Evolutionary conservation across 2,113 vertebrate genomes (phyloP).

Genomic region (Callionymus lyra): DNA sequence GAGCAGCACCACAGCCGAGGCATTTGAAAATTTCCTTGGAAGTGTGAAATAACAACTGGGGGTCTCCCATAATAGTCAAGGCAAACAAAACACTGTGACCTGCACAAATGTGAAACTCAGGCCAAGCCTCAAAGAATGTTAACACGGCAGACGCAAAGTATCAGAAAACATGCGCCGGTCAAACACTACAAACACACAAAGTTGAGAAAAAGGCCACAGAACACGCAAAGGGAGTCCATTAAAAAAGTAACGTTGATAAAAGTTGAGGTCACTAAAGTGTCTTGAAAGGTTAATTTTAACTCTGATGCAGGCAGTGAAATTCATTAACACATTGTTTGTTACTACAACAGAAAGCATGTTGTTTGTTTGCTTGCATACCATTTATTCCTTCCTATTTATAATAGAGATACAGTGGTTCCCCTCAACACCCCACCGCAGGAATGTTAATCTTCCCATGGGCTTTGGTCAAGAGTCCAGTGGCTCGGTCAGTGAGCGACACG

Average conservation of each 20-base stretch:
- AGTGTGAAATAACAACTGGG: constrained; percentile 62
- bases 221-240: constrained; percentile 34
- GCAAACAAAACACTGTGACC: constrained; percentile 55
- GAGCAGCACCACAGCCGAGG: constrained; percentile 20
- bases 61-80: constrained; percentile 55
- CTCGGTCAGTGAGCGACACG: constrained; percentile 23
- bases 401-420: constrained; percentile 37
- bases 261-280: constrained; percentile 4
- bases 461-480: constrained; percentile 54
- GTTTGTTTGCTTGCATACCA: constrained; percentile 42
- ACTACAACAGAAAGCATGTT: constrained; percentile 19
- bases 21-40: constrained; percentile 48
- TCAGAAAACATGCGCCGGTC: constrained; percentile 29
- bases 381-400: constrained; percentile 52
- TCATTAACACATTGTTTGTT: constrained; percentile 4
- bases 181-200: constrained; percentile 23
- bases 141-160: constrained; percentile 49
- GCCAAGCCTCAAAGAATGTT: constrained; percentile 57
- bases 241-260: constrained; percentile 16
- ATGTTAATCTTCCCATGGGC: constrained; percentile 59
- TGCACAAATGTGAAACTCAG: constrained; percentile 50
- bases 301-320: constrained; percentile 1
- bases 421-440: constrained; percentile 28
- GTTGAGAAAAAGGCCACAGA: constrained; percentile 27
- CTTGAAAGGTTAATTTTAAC: constrained; percentile 1